Percentiles rank a stretch among this genome's conserved stretches.
Conservation (phyloP, 2,888 invertebrate genomes). For the Ischnura elegans region DNA sequence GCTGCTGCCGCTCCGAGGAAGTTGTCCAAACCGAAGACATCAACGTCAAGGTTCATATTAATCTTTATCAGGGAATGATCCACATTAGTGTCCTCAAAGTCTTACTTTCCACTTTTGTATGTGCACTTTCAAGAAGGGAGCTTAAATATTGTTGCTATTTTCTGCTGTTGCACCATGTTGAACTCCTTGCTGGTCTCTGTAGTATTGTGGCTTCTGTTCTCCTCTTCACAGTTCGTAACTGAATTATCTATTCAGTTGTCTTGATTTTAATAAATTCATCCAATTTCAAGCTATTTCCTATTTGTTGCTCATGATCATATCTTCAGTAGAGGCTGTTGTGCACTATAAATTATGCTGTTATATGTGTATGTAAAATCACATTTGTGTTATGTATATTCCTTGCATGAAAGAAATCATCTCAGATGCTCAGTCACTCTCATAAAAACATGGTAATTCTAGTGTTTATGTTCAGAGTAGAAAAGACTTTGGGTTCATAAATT, state of each 20-base stretch:
- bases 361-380: neutral
- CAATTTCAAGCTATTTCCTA: neutral
- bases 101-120: neutral
- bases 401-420: neutral
- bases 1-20: conserved; percentile 82
- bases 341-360: neutral
- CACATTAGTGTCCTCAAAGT: neutral
- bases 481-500: neutral
- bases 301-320: neutral
- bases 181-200: neutral
- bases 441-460: conserved; percentile 1
- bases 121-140: neutral
- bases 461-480: neutral
- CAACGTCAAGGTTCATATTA: conserved; percentile 58
- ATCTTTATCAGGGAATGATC: neutral
- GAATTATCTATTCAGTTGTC: neutral
- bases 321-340: neutral
- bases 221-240: neutral
- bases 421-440: neutral
- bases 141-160: neutral
- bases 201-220: neutral
- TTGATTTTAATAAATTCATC: neutral
- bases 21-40: conserved; percentile 82
- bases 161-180: neutral
- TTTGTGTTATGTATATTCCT: neutral